Base-by-base conservation (phyloP, 2,113 vertebrate species). In the Urocitellus parryii region DNA sequence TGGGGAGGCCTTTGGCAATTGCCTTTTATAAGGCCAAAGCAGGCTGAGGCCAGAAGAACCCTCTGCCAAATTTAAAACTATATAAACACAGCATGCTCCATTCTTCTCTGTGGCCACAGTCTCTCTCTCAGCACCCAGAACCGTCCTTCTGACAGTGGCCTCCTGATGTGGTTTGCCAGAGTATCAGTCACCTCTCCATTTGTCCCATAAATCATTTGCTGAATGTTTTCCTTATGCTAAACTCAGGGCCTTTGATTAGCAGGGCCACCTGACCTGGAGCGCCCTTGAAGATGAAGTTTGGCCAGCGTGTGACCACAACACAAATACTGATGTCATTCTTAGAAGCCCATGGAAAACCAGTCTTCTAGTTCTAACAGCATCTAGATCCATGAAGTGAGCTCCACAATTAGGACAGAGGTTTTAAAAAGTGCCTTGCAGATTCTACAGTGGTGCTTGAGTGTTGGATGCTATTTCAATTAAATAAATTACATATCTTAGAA, bases 161-260 rank as follows among this genome's bases (percentile, higher is more conserved):
- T 81, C 45, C 68, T 39, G 3, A 37, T 0, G 6, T 20, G 37
- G 18, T 34, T 37, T 56, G 14, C 83, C 14, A 5, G 2, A 7
- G 10, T 10, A 6, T 42, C 29, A 4, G 4, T 51, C 18, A 10
- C 72, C 48, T 65, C 37, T 11, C 4, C 11, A 4, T 29, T 10
- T 1, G 34, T 20, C 18, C 58, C 22, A 14, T 10, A 6, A 61
- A 24, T 27, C 10, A 2, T n/a, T n/a, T 5, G 4, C 22, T 11
- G 16, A 63, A 24, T 53, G 67, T 39, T 45, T 63, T 73, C 78
- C 8, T 61, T 34, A 45, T 53, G 39, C 48, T n/a, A 25, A 39
- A 91, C 45, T 8, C 53, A 6, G 14, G n/a, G 53, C 32, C 20
- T 86, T 56, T 9, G 11, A 29, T 65, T 2, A 18, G 85, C 9